Evolutionary conservation across 2,888 invertebrate genomes (phyloP).

Genomic region (Metellina segmentata): DNA sequence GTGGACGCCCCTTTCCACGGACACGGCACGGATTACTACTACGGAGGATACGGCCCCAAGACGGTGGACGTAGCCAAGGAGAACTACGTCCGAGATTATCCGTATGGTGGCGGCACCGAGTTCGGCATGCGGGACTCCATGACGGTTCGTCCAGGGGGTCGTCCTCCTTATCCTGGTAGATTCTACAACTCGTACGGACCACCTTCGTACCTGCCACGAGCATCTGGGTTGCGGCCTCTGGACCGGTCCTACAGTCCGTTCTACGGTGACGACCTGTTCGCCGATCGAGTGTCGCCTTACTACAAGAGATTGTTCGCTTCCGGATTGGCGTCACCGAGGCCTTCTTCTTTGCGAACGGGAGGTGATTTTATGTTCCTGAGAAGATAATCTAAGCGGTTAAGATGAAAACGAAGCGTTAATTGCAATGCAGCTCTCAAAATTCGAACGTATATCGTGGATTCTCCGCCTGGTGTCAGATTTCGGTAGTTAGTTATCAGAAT

Average conservation of each 20-base stretch:
- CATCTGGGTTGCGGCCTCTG: background rate
- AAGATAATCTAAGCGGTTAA: slow-evolving; percentile 12
- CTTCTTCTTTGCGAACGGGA: slow-evolving; percentile 47
- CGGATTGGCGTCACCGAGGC: slow-evolving; percentile 21
- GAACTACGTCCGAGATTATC: slow-evolving; percentile 35
- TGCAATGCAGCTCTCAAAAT: background rate
- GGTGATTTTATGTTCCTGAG: slow-evolving; percentile 34
- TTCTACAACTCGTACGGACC: background rate
- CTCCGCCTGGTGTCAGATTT: no score
- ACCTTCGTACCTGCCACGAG: background rate
- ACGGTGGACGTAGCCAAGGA: slow-evolving; percentile 26
- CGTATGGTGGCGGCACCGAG: slow-evolving; percentile 20
- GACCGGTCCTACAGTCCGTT: background rate
- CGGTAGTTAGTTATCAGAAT: no score
- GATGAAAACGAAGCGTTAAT: background rate
- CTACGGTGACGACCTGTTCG: background rate
- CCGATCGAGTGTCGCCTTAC: background rate
- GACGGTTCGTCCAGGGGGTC: background rate
- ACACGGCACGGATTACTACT: background rate
- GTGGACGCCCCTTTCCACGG: background rate
- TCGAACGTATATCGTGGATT: background rate
- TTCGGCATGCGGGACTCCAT: slow-evolving; percentile 44
- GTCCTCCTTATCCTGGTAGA: background rate
- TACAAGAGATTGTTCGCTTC: slow-evolving; percentile 8
- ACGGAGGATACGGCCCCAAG: background rate